Base-by-base conservation (phyloP, 1,140 invertebrate genomes). In the Gryon sp. region DNA sequence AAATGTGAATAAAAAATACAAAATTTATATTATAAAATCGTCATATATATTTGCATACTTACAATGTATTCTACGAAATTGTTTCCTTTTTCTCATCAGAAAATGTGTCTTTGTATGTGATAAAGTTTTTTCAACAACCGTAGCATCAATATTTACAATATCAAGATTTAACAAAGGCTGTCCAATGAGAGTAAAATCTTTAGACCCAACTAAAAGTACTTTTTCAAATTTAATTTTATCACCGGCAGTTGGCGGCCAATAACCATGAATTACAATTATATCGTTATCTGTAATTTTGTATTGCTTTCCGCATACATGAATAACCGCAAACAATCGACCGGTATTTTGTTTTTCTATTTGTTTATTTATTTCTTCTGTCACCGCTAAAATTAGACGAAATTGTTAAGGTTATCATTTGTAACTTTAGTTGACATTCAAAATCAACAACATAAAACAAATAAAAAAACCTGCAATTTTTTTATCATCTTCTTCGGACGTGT, bases 231-330 rank as follows among this genome's bases (percentile, higher is more conserved):
- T 92, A 36, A 98, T 92, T 86, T 92, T 88, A 83, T 98, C 96
- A 0, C 96, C 96, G 72, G 93, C 90, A 40, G 91, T 92, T 6
- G 96, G 96, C 11, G 94, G 92, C 93, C 96, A 97, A 76, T 94
- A 92, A 1, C 94, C 94, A 84, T 96, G 92, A 3, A 98, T 88
- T 1, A 97, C 88, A 30, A 99, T 90, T 1, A 98, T 87, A 88
- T 98, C 97, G 38, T 94, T 96, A 30, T 93, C 90, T 2, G 96
- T 98, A 0, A 98, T 89, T 89, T 97, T 95, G 82, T 93, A 95
- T 83, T 98, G 97, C 86, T 94, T 95, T 2, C 96, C 95, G 70
- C 91, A 89, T 6, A 98, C 60, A 78, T 96, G 92, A 2, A 98
- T 90, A 4, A 98, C 91, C 5, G 96, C 96, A 90, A 98, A 98